Evolutionary conservation across 2,113 vertebrate species (phyloP), one percentile per base, ranked within the genome.

Genomic region (Nesogale talazaci): DNA sequence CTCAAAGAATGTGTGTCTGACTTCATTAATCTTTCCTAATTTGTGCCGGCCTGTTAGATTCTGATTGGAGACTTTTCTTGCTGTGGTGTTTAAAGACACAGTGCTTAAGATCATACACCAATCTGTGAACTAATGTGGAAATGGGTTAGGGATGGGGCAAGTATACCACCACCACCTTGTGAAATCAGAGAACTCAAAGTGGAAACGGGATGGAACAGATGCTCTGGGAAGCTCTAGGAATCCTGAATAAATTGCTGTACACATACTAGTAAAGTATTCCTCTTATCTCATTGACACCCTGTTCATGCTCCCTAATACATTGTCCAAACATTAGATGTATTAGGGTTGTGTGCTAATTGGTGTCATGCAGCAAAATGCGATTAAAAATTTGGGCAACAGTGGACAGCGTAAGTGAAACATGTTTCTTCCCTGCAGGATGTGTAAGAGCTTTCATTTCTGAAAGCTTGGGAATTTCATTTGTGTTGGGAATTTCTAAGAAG

Each of bases 11-110:
- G 0, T 90, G 31, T 94, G 59, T 86, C 86, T 14, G 2, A 89
- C 81, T 94, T 94, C 2, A 83, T 95, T 95, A 90, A 65, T 95
- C 81, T 95, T 80, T 57, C 31, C 81, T 94, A 69, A 95, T 78
- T 94, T 76, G 57, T 57, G 31, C 80, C 38, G 57, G 2, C 14
- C 42, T 63, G 14, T 56, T 94, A 59, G 0, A 11, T 93, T 95
- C 78, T 72, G 38, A 87, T 79, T 56, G 0, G 0, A 72, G 74
- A 46, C 85, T 94, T 92, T 94, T 75, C 81, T 93, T 90, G 23
- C 63, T 93, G 89, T 82, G 75, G 40, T 83, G 61, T 95, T 97
- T 94, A 91, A 92, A 86, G 70, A 14, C 91, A 67, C 19, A 59
- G 57, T 94, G 38, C 84, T 95, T 61, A 80, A 61, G 38, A 69